Evolutionary conservation across 30 jellyfish, hydroid and myxozoan genomes (phyloP), one percentile per base, ranked within the genome.

Genomic region (Nemopilema nomurai): DNA sequence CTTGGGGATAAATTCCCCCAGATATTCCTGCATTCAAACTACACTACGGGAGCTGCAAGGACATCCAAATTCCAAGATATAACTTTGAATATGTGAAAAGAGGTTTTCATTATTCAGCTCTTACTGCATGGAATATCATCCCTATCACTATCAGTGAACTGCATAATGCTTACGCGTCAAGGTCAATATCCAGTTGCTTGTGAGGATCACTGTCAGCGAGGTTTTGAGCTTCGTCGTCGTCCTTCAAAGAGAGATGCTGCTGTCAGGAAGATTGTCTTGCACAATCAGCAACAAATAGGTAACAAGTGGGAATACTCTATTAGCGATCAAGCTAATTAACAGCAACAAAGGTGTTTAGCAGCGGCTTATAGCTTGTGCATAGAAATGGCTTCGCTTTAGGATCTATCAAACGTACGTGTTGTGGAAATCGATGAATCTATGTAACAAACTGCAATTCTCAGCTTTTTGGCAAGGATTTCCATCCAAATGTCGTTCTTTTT

Each of bases 151-250:
- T 41, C 13, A 41, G 57, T 3, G 57, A 41, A 41, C 57, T 41
- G 57, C 57, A n/a, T n/a, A n/a, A 9, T n/a, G 86, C 99, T 80
- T 78, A 95, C 99, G 93, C 72, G 28, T 95, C 99, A 33, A 95
- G 96, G 66, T 95, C 97, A 62, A 95, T 87, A 73, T 95, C 79
- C 62, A 95, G 78, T 85, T 87, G 82, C 1, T 83, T 62, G 30
- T 80, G 94, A 1, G 99, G 97, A 77, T 95, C 99, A 50, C 31
- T 71, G 19, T 71, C 91, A 19, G 73, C 25, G 23, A 83, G 72
- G 32, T 24, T 53, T 23, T 22, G 66, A 25, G 51, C 87, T 51
- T 77, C 87, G 28, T 83, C 91, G 18, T 83, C 65, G 31, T 83
- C 91, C 80, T 80, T 18, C 63, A 50, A 67, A 26, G 57, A 49